Conservation (phyloP, 2,888 invertebrate genomes). For the Leptinotarsa peninsularis region DNA sequence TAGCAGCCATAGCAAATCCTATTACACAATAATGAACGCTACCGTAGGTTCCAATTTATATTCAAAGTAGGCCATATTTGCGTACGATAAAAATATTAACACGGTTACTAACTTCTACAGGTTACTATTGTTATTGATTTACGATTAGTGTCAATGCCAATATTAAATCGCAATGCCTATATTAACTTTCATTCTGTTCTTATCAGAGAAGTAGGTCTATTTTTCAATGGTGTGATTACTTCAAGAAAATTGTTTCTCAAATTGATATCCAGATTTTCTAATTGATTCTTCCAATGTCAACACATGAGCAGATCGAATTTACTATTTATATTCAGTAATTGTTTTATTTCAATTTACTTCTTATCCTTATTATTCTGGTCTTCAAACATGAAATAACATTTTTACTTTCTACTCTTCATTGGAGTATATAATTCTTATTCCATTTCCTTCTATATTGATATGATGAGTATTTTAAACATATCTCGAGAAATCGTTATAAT, state of each 20-base stretch:
- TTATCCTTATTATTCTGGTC: no score
- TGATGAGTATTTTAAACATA: no score
- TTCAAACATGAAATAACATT: no score
- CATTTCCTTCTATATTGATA: no score
- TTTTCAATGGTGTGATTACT: neutral
- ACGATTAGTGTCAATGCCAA: constrained; percentile 27
- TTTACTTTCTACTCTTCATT: no score
- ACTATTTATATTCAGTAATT: no score
- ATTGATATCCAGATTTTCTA: no score
- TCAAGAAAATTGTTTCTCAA: neutral
- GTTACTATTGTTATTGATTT: constrained; percentile 33
- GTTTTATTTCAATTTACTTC: no score
- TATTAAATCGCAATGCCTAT: constrained; percentile 7
- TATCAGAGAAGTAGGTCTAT: neutral
- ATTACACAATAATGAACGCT: constrained; percentile 38
- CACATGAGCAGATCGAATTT: no score
- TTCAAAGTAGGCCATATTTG: constrained; percentile 38
- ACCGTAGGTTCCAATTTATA: constrained; percentile 39
- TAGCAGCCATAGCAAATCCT: constrained; percentile 34
- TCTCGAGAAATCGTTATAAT: no score
- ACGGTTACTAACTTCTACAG: constrained; percentile 32
- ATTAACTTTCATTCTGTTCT: constrained; percentile 1
- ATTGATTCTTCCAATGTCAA: no score
- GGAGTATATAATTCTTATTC: no score
- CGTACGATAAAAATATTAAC: constrained; percentile 31